A percentile compares a stretch with the other conserved stretches of the same genome.
Evolutionary conservation across 1,140 invertebrate species (phyloP).

Genomic region (Nebria ingens): DNA sequence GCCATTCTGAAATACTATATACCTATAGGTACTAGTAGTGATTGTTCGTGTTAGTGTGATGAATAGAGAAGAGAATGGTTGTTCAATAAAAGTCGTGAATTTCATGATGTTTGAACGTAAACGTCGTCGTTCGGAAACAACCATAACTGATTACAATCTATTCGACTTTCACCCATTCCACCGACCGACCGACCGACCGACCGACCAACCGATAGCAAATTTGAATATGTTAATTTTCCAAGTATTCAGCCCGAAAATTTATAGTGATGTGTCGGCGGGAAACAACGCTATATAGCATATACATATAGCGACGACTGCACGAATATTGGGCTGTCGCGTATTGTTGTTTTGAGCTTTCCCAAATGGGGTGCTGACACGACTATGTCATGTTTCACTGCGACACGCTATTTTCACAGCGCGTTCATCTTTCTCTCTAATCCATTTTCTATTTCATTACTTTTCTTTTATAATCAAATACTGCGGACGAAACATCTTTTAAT

Average conservation of each 20-base stretch:
- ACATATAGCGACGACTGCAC: background rate
- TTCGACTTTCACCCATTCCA: background rate
- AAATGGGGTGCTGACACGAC: slow-evolving; percentile 18
- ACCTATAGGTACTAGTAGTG: too few species aligned
- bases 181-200: too few species aligned
- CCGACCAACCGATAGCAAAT: too few species aligned
- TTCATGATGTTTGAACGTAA: background rate
- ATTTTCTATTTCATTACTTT: too few species aligned
- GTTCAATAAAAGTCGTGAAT: background rate
- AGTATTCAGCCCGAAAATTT: slow-evolving; percentile 5
- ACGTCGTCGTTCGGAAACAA: background rate
- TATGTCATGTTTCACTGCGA: slow-evolving; percentile 10
- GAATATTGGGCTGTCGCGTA: background rate
- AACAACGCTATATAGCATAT: background rate
- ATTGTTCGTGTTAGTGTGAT: background rate
- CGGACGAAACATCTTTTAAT: too few species aligned
- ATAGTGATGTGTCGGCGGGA: background rate
- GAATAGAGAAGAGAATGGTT: background rate
- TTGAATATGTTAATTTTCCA: slow-evolving; percentile 10
- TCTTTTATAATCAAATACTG: too few species aligned
- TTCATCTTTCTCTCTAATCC: too few species aligned
- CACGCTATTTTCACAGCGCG: too few species aligned
- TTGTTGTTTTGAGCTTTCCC: background rate
- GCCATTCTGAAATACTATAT: too few species aligned
- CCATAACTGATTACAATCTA: slow-evolving; percentile 1